phyloP scores from a whole-genome alignment of 2,113 vertebrate genomes.

The Scortum barcoo region DNA sequence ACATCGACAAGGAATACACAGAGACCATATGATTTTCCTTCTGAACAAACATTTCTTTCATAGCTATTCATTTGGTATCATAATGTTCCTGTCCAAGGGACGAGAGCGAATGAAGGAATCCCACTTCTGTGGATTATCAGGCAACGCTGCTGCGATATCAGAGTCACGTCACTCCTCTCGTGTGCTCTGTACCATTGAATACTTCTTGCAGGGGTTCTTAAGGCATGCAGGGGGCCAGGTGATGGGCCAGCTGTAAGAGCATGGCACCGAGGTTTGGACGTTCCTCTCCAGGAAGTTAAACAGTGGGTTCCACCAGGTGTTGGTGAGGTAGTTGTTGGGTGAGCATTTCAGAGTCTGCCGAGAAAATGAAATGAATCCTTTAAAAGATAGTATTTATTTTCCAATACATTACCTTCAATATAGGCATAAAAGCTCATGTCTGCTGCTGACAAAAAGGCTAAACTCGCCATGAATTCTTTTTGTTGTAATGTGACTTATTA shows the following conservation, averaged over 20 bases:
- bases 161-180: conserved; percentile 79
- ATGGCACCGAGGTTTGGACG: conserved; percentile 93
- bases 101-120: conserved; percentile 32
- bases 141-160: conserved; percentile 8
- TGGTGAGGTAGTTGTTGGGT: conserved; percentile 94
- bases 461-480: neutral
- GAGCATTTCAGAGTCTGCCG: conserved; percentile 91
- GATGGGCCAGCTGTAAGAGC: conserved; percentile 94
- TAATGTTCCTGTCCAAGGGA: conserved; percentile 33
- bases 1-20: conserved; percentile 55
- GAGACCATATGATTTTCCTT: conserved; percentile 47
- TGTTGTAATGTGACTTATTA: neutral
- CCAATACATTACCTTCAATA: neutral
- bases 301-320: conserved; percentile 97
- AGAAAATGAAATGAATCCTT: conserved; percentile 1
- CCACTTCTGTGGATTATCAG: conserved; percentile 14
- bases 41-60: conserved; percentile 23
- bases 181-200: conserved; percentile 93
- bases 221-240: conserved; percentile 95
- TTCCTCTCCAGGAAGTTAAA: conserved; percentile 98
- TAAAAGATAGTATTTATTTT: neutral
- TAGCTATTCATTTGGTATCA: conserved; percentile 35
- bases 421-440: neutral
- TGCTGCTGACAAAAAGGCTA: neutral
- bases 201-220: conserved; percentile 96